Evolutionary conservation across 2,888 invertebrate species (phyloP).

Genomic region (Stenotaenia linearis): DNA sequence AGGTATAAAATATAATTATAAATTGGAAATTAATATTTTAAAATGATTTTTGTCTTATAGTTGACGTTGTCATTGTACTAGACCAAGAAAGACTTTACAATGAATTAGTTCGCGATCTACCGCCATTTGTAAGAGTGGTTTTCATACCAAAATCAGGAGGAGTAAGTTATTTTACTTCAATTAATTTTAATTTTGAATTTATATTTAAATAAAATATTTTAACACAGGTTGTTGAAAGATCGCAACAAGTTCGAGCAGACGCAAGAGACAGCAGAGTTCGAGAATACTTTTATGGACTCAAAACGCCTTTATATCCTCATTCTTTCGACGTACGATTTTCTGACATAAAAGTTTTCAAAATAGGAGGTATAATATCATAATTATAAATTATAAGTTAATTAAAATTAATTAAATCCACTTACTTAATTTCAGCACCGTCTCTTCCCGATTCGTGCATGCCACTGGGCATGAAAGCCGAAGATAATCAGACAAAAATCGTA

Average conservation of each 20-base stretch:
- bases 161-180: slow-evolving; percentile 53
- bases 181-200: slow-evolving; percentile 43
- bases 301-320: slow-evolving; percentile 74
- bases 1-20: slow-evolving; percentile 51
- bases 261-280: slow-evolving; percentile 72
- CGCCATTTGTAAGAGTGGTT: slow-evolving; percentile 85
- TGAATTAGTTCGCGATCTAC: slow-evolving; percentile 88
- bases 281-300: slow-evolving; percentile 94
- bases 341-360: slow-evolving; percentile 86
- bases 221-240: slow-evolving; percentile 75
- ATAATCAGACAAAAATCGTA: slow-evolving; percentile 84
- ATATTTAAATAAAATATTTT: background rate
- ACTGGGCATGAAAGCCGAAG: slow-evolving; percentile 86
- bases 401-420: background rate
- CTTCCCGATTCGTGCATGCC: slow-evolving; percentile 95
- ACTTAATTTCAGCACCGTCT: slow-evolving; percentile 61
- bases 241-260: slow-evolving; percentile 64
- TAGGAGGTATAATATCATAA: slow-evolving; percentile 55
- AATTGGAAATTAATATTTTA: background rate
- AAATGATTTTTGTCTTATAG: slow-evolving; percentile 40
- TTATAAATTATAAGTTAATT: background rate
- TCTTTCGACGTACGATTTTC: slow-evolving; percentile 88
- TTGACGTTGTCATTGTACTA: slow-evolving; percentile 87
- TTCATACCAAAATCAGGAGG: slow-evolving; percentile 94
- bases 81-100: slow-evolving; percentile 95